Evolutionary conservation across 2,113 vertebrate species (phyloP).

Genomic region (Cebidichthys violaceus): DNA sequence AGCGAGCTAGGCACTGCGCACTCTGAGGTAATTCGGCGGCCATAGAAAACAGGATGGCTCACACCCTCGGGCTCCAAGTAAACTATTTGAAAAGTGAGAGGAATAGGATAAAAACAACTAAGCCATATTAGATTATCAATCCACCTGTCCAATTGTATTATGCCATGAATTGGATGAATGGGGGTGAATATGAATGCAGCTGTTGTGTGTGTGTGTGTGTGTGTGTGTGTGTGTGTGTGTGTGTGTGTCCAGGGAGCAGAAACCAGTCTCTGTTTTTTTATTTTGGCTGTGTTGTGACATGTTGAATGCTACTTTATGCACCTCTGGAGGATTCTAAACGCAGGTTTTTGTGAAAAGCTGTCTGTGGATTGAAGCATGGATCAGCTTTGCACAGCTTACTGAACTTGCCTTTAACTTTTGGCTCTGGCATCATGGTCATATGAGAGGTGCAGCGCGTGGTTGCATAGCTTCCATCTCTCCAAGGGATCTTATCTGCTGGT

Average conservation of each 20-base stretch:
- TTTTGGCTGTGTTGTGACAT: constrained; percentile 56
- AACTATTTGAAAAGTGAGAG: constrained; percentile 80
- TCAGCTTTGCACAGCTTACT: constrained; percentile 10
- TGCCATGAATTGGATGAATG: constrained; percentile 53
- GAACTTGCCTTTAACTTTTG: constrained; percentile 49
- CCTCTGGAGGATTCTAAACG: constrained; percentile 35
- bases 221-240: constrained; percentile 23
- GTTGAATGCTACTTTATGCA: constrained; percentile 55
- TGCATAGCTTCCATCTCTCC: constrained; percentile 44
- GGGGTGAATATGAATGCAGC: constrained; percentile 63
- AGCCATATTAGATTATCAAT: constrained; percentile 79
- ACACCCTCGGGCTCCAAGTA: constrained; percentile 75
- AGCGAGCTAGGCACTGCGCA: constrained; percentile 73
- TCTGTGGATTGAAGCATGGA: constrained; percentile 11
- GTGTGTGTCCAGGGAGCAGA: constrained; percentile 39
- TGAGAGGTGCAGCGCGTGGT: constrained; percentile 38
- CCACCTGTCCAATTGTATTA: constrained; percentile 74
- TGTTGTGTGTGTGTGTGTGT: constrained; percentile 44
- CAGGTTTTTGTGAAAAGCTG: constrained; percentile 29
- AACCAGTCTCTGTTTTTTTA: constrained; percentile 45
- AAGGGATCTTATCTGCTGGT: constrained; percentile 58
- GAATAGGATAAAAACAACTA: constrained; percentile 62
- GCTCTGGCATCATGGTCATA: constrained; percentile 44
- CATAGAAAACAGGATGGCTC: constrained; percentile 76
- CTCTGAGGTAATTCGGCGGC: constrained; percentile 77